These are phyloP conservation scores for Metaphire vulgaris DNA, from an alignment of 1,140 invertebrate species.

Conservation along the genomic window DNA sequence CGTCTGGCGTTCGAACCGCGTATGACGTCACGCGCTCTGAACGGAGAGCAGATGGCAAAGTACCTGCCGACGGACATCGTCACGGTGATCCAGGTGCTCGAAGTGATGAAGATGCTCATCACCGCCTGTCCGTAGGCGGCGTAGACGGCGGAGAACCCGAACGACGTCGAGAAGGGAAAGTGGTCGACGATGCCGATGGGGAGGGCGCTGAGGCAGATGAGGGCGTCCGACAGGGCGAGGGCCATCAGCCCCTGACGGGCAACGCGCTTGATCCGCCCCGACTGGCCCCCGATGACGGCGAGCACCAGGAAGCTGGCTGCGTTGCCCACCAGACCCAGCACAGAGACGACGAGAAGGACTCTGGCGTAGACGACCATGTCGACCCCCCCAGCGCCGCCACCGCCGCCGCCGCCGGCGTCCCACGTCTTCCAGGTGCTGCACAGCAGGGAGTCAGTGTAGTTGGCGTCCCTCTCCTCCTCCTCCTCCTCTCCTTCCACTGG, in stretches of 20 bases:
- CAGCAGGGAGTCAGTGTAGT: background rate
- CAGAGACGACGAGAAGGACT: background rate
- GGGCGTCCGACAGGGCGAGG: background rate
- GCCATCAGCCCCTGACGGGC: background rate
- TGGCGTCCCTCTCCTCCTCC: too few relatives aligned
- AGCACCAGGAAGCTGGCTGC: background rate
- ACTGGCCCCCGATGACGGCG: background rate
- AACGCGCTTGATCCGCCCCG: background rate
- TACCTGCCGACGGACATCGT: background rate
- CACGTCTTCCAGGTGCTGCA: background rate
- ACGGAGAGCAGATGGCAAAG: background rate
- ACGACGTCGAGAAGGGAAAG: background rate
- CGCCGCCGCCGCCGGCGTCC: background rate
- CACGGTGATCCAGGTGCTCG: background rate
- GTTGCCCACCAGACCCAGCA: background rate
- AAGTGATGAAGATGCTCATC: background rate
- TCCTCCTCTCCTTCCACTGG: too few relatives aligned
- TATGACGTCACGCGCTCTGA: background rate
- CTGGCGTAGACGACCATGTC: background rate
- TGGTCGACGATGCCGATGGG: background rate
- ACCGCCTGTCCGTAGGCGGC: background rate
- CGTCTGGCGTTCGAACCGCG: background rate
- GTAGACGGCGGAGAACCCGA: background rate
- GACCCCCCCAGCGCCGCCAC: background rate
- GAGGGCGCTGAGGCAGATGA: background rate